phyloP scores from a whole-genome alignment of 2,888 invertebrate genomes.

The Cenopis cana region DNA sequence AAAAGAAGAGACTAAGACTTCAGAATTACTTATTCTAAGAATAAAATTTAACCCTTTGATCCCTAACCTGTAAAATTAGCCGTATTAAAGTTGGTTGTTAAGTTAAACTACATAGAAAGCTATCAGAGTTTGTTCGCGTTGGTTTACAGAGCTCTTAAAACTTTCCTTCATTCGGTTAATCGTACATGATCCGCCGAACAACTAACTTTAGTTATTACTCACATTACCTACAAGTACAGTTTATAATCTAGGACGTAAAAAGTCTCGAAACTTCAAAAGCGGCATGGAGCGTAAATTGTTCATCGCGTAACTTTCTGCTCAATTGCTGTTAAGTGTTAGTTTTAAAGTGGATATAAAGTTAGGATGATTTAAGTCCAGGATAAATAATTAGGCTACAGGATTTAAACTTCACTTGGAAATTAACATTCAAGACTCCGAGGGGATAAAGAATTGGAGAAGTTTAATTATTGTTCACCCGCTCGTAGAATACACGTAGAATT shows the following conservation, averaged over 20 bases:
- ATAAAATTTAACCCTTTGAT: background rate
- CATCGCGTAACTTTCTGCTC: slow-evolving; percentile 5
- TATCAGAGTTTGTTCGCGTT: slow-evolving; percentile 3
- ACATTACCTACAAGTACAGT: slow-evolving; percentile 3
- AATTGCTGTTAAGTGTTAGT: slow-evolving; percentile 22
- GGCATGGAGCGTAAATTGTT: slow-evolving; percentile 26
- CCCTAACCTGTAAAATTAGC: slow-evolving; percentile 2
- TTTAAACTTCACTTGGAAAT: slow-evolving; percentile 10
- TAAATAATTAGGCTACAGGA: slow-evolving; percentile 30
- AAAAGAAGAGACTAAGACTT: background rate
- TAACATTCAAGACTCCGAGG: background rate
- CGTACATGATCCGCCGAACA: slow-evolving; percentile 2
- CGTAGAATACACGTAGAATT: background rate
- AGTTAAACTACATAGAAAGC: slow-evolving; percentile 12
- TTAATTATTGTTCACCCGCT: background rate
- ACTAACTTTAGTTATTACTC: slow-evolving; percentile 4
- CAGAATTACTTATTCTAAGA: background rate
- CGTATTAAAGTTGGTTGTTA: background rate
- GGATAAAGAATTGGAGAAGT: slow-evolving; percentile 9
- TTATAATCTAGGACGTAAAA: slow-evolving; percentile 18
- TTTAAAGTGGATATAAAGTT: slow-evolving; percentile 26
- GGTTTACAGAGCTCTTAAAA: slow-evolving; percentile 6
- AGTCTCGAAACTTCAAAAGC: slow-evolving; percentile 18
- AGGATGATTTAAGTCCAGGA: slow-evolving; percentile 7
- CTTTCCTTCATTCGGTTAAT: slow-evolving; percentile 22